phyloP scores from a whole-genome alignment of 2,888 invertebrate genomes.

The Tenthredo amoena region DNA sequence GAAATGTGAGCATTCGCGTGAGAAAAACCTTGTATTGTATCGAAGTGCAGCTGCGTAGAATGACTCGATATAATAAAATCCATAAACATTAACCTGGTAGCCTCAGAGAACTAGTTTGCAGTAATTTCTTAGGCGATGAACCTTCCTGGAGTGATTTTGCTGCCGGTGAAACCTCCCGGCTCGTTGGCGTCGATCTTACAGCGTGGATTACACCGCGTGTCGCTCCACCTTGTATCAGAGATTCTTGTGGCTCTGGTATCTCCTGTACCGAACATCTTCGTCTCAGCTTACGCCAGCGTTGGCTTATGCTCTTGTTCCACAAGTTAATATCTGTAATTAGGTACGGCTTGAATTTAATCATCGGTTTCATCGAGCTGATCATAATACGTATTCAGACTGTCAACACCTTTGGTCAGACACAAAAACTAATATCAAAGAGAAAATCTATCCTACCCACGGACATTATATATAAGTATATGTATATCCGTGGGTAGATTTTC shows the following conservation, averaged over 20 bases:
- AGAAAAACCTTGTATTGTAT: background rate
- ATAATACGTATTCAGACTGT: background rate
- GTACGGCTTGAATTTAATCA: background rate
- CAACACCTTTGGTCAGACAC: background rate
- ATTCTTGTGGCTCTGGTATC: slow-evolving; percentile 79
- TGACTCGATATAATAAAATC: background rate
- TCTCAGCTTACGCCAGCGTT: slow-evolving; percentile 87
- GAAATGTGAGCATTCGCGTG: background rate
- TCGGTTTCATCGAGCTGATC: background rate
- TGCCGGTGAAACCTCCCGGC: slow-evolving; percentile 75
- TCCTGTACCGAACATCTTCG: slow-evolving; percentile 83
- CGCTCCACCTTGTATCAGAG: slow-evolving; percentile 78
- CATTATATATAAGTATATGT: too few species aligned
- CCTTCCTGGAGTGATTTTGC: slow-evolving; percentile 71
- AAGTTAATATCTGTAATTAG: slow-evolving; percentile 83
- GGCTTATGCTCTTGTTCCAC: slow-evolving; percentile 88
- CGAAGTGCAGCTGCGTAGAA: background rate
- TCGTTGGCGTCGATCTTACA: slow-evolving; percentile 73
- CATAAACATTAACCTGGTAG: slow-evolving; percentile 73
- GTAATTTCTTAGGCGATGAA: slow-evolving; percentile 70
- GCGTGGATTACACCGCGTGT: slow-evolving; percentile 68
- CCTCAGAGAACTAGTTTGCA: slow-evolving; percentile 78
- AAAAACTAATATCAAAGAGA: background rate
- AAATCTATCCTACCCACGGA: background rate
- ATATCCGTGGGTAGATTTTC: background rate